These are phyloP conservation scores for Anthoscopus minutus DNA, from an alignment of 2,113 vertebrate genomes.

Conservation along the genomic window DNA sequence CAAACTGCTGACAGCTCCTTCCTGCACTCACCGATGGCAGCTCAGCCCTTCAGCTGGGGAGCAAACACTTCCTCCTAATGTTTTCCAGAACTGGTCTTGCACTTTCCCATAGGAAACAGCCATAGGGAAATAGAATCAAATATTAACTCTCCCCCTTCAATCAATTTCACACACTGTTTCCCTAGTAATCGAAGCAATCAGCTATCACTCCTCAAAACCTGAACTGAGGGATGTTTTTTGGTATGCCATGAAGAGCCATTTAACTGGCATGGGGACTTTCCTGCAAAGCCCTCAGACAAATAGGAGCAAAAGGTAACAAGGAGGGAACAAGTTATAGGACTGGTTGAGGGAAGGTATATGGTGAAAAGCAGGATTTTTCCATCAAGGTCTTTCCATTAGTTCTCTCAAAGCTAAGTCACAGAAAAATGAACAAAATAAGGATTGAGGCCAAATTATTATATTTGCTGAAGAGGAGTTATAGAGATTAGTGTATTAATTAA, in stretches of 20 bases:
- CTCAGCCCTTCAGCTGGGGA: neutral
- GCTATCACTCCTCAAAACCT: neutral
- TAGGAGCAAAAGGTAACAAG: neutral
- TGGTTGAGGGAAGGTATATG: accelerated
- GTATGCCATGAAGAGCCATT: neutral
- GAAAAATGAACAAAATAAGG: neutral
- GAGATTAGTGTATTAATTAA: slow-evolving; percentile 54
- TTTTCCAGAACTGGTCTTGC: neutral
- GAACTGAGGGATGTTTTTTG: neutral
- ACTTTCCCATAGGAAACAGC: neutral
- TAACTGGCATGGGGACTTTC: neutral
- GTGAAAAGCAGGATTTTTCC: neutral
- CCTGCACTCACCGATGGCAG: accelerated
- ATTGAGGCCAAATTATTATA: neutral
- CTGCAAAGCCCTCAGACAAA: neutral
- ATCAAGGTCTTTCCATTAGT: neutral
- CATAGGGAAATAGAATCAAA: neutral
- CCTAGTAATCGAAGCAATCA: neutral
- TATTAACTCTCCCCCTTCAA: neutral
- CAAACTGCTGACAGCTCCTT: neutral
- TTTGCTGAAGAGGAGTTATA: slow-evolving; percentile 45
- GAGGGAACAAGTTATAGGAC: neutral
- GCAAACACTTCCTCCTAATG: neutral
- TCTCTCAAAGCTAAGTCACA: neutral
- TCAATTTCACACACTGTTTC: neutral